Evolutionary conservation across 2,888 invertebrate genomes (phyloP), one percentile per base, ranked within the genome.

Genomic region (Pseudococcus viburni): DNA sequence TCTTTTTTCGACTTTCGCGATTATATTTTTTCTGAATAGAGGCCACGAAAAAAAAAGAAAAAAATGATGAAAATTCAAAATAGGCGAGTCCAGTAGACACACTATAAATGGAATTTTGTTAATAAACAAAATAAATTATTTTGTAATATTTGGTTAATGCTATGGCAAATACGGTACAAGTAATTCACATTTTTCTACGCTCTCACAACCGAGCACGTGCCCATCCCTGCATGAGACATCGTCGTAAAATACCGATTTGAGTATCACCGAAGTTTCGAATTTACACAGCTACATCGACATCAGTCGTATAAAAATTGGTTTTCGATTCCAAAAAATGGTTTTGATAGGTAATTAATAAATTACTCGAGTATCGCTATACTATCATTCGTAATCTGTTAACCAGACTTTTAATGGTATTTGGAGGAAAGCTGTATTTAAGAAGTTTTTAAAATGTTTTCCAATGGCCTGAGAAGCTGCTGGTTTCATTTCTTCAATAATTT

Each of bases 401-500:
- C 91, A 91, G n/a, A 94, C 93, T 90, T 95, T 94, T 89, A 96
- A 92, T 0, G 96, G 96, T 86, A 96, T 93, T 91, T 94, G 94
- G 80, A 94, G 93, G 91, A 96, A 95, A 68, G 95, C 95, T 0
- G 93, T 93, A 91, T 96, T 96, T 88, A 96, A 92, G 91, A 95
- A 95, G 0, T 93, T 92, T 91, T 95, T 94, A 92, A 96, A 95
- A 91, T 96, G 94, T 90, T 94, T 94, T 1, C 94, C 94, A 90
- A 96, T 95, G 90, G 95, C 94, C 11, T 93, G 92, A 2, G 94
- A 93, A 0, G 96, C 96, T 0, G 95, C 95, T 2, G 96, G 96
- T 91, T 95, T 93, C 95, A 96, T 95, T 92, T 96, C 96, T 89
- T 94, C 94, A 89, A 96, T 95, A 90, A 96, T 95, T 91, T 96